These are phyloP conservation scores for Fistularia commersonii DNA, from an alignment of 2,797 vertebrate species.

Conservation along the genomic window DNA sequence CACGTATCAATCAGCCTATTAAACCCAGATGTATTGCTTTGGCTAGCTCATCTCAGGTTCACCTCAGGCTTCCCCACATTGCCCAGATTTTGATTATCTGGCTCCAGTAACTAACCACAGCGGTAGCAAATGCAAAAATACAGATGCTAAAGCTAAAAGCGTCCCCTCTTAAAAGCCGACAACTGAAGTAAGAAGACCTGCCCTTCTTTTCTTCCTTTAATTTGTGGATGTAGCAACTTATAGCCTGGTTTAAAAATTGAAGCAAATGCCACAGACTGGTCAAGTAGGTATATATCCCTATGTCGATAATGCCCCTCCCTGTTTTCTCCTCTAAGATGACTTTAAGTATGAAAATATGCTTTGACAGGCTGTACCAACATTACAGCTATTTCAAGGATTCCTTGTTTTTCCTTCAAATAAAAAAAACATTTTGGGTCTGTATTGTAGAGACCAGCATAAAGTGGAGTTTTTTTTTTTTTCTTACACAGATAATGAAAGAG, in stretches of 20 bases:
- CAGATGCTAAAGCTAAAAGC: slow-evolving; percentile 29
- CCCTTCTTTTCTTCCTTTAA: slow-evolving; percentile 47
- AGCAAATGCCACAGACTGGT: slow-evolving; percentile 15
- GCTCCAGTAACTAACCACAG: slow-evolving; percentile 39
- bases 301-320: slow-evolving; percentile 6
- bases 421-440: background rate
- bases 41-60: slow-evolving; percentile 19
- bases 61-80: slow-evolving; percentile 23
- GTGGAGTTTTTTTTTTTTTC: background rate
- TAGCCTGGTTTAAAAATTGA: slow-evolving; percentile 23
- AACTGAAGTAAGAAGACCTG: slow-evolving; percentile 34
- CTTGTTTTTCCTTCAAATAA: too few relatives aligned
- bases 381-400: too few relatives aligned
- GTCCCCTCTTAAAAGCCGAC: slow-evolving; percentile 18
- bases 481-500: slow-evolving; percentile 27
- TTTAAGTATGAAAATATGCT: slow-evolving; percentile 13
- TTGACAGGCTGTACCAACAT: slow-evolving; percentile 16
- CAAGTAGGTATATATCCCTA: background rate
- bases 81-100: slow-evolving; percentile 45
- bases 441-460: too few relatives aligned
- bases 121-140: slow-evolving; percentile 1
- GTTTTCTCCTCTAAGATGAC: slow-evolving; percentile 8
- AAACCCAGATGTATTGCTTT: slow-evolving; percentile 14
- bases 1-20: slow-evolving; percentile 14
- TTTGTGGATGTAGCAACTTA: slow-evolving; percentile 34